phyloP scores from a whole-genome alignment of 1,140 invertebrate species.

The Mycetomoellerius zeteki region DNA sequence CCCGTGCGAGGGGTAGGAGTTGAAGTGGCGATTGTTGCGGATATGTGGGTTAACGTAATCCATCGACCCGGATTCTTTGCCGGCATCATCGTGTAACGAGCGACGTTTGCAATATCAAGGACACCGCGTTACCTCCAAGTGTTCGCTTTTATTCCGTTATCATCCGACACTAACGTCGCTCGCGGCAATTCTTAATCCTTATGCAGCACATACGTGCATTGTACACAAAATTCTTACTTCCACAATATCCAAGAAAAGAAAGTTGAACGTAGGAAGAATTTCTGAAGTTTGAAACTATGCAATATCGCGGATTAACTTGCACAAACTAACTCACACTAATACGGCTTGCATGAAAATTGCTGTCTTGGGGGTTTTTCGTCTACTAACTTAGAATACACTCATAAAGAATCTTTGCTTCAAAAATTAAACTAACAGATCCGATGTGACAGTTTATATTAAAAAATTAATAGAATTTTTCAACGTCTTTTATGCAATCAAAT shows the following conservation, averaged over 20 bases:
- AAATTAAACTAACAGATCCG: background rate
- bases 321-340: background rate
- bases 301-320: background rate
- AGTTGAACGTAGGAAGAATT: background rate
- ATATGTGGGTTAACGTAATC: conserved; percentile 64
- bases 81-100: conserved; percentile 45
- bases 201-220: background rate
- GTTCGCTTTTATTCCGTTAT: conserved; percentile 41
- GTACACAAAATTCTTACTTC: background rate
- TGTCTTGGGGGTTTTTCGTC: background rate
- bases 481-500: background rate
- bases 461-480: background rate
- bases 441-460: background rate
- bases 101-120: conserved; percentile 40
- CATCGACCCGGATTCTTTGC: conserved; percentile 55
- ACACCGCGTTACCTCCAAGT: conserved; percentile 24
- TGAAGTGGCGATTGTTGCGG: conserved; percentile 44
- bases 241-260: background rate
- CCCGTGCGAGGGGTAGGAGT: background rate
- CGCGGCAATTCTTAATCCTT: background rate
- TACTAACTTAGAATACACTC: background rate
- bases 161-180: background rate
- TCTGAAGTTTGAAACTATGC: background rate
- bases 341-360: conserved; percentile 28
- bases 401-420: background rate